Percentiles rank a stretch among this genome's conserved stretches.
Evolutionary conservation across 2,113 vertebrate genomes (phyloP).

Genomic region (Megaceryle torquata): DNA sequence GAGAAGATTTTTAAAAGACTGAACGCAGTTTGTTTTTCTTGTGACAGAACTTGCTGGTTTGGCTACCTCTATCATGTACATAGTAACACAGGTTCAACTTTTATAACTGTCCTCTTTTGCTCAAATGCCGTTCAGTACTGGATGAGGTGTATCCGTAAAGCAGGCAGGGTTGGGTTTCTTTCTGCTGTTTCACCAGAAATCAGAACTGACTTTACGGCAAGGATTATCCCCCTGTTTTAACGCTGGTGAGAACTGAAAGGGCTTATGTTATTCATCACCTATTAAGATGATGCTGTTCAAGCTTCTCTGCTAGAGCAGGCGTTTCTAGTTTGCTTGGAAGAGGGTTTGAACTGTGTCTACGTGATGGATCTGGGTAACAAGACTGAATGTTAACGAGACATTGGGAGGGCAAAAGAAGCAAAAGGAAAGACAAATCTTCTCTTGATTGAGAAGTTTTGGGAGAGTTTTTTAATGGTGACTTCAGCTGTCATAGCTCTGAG

Average conservation of each 20-base stretch:
- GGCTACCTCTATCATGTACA: background rate
- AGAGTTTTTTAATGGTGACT: background rate
- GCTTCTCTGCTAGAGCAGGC: background rate
- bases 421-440: background rate
- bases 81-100: background rate
- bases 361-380: background rate
- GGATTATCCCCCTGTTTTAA: background rate
- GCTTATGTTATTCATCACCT: background rate
- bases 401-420: background rate
- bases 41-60: background rate
- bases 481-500: background rate
- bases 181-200: background rate
- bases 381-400: too few species aligned
- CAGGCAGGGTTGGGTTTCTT: background rate
- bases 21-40: background rate
- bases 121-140: background rate
- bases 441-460: background rate
- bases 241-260: background rate
- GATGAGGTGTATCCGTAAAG: fast-evolving
- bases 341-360: fast-evolving
- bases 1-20: background rate
- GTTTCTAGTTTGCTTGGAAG: background rate
- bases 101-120: background rate
- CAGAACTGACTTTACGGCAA: background rate
- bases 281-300: background rate